These are phyloP conservation scores for Aporrectodea caliginosa DNA, from an alignment of 1,140 invertebrate species.

Conservation along the genomic window DNA sequence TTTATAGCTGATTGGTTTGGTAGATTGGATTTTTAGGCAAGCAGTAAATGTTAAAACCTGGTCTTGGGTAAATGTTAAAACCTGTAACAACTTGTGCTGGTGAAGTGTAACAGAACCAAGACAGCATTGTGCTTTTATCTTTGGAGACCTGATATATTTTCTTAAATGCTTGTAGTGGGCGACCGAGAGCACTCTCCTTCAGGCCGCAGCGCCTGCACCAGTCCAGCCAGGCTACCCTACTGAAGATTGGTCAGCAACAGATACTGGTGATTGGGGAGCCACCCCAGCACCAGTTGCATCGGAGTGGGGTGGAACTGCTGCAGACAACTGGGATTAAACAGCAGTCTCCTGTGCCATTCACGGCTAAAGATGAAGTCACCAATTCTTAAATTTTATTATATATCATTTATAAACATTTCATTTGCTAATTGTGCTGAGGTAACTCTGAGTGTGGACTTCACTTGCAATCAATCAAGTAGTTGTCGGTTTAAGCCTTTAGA, in stretches of 20 bases:
- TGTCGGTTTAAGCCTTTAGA: too few species aligned
- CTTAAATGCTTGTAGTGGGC: not conserved
- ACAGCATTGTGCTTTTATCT: not conserved
- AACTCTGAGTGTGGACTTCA: too few species aligned
- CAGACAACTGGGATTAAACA: conserved; percentile 62
- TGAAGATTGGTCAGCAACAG: conserved; percentile 44
- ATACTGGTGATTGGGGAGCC: conserved; percentile 44
- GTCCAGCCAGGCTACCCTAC: conserved; percentile 28
- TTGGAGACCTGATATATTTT: not conserved
- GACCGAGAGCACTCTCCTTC: not conserved
- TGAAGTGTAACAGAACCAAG: not conserved
- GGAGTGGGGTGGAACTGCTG: conserved; percentile 56
- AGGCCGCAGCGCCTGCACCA: not conserved
- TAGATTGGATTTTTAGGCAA: too few species aligned
- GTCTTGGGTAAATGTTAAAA: not conserved
- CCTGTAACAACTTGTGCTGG: not conserved
- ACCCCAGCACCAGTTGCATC: conserved; percentile 34
- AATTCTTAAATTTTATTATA: too few species aligned
- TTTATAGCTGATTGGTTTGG: too few species aligned
- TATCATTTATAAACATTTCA: too few species aligned
- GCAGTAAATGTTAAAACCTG: too few species aligned
- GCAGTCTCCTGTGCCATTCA: too few species aligned
- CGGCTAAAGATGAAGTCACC: too few species aligned
- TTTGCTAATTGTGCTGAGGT: too few species aligned
- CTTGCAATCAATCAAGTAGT: too few species aligned